These are phyloP conservation scores for Sepioteuthis lessoniana DNA, from an alignment of 2,888 invertebrate genomes.

Conservation along the genomic window DNA sequence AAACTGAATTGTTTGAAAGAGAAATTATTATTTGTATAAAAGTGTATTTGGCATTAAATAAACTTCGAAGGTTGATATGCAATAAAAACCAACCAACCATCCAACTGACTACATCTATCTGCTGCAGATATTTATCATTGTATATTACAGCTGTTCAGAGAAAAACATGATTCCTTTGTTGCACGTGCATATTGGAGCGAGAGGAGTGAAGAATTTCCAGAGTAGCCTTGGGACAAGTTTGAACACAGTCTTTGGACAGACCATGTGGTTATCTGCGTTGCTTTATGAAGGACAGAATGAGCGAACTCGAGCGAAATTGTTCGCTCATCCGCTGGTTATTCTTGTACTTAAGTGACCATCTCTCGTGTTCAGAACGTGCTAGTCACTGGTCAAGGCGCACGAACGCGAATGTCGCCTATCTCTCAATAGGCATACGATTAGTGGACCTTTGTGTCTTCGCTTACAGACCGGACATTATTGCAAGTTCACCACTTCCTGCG, in stretches of 20 bases:
- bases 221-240: neutral
- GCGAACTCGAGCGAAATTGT: neutral
- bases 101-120: too few relatives aligned
- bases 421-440: neutral
- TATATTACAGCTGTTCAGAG: too few relatives aligned
- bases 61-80: too few relatives aligned
- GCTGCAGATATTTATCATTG: too few relatives aligned
- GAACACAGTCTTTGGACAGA: neutral
- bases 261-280: neutral
- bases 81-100: too few relatives aligned
- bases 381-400: neutral
- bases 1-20: too few relatives aligned
- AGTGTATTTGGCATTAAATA: too few relatives aligned
- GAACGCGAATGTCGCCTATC: neutral
- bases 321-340: neutral
- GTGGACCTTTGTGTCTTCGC: neutral
- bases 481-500: neutral
- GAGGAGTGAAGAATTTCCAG: neutral
- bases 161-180: neutral
- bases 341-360: neutral
- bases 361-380: neutral
- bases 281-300: neutral
- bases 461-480: neutral
- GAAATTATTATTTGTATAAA: too few relatives aligned
- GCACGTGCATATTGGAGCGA: too few relatives aligned